Base-by-base conservation (phyloP, 2,113 vertebrate species). In the Dicrurus megarhynchus region DNA sequence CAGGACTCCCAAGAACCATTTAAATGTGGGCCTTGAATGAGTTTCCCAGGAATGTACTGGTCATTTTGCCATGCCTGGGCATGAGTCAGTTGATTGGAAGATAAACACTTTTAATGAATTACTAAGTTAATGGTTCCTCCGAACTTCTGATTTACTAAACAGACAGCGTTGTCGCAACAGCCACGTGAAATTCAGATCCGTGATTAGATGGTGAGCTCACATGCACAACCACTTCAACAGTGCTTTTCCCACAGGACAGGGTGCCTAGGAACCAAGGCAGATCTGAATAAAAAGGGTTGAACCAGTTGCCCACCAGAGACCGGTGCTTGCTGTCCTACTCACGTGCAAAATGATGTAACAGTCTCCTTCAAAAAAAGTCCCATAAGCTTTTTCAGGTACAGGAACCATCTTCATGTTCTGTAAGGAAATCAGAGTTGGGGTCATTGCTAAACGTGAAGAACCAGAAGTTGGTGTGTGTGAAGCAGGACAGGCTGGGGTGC, bases 291-390 rank as follows among this genome's bases (percentile, higher is more conserved):
- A 65, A 65, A 30, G 16, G 4, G 19, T 1, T 41, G 49, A 75
- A 60, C 21, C 37, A 44, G 19, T 1, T 69, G 13, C 28, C 41
- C 67, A 8, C 41, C 33, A 50, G 32, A 73, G 35, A 35, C 6
- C 28, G 13, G 6, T 1, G 4, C 27, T 49, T 57, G 24, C 83
- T 56, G 7, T 27, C 16, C 42, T 89, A 98, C 99, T 99, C 95
- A 99, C 99, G 8, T 97, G 84, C 70, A 99, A 93, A 90, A 99
- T 81, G 61, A 99, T 97, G 93, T 99, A 99, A 90, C 98, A 99
- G 95, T 99, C 99, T 14, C 99, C 99, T 96, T 99, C 98, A 84
- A 99, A 99, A 90, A 99, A 99, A 33, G 98, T 98, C 42, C 99
- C 99, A 46, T 98, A 99, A 33, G 97, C 98, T 65, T 98, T 97